A percentile compares a stretch with the other conserved stretches of the same genome.
These are phyloP conservation scores for Apodemus agrarius DNA, from an alignment of 2,797 vertebrate genomes.

Conservation along the genomic window DNA sequence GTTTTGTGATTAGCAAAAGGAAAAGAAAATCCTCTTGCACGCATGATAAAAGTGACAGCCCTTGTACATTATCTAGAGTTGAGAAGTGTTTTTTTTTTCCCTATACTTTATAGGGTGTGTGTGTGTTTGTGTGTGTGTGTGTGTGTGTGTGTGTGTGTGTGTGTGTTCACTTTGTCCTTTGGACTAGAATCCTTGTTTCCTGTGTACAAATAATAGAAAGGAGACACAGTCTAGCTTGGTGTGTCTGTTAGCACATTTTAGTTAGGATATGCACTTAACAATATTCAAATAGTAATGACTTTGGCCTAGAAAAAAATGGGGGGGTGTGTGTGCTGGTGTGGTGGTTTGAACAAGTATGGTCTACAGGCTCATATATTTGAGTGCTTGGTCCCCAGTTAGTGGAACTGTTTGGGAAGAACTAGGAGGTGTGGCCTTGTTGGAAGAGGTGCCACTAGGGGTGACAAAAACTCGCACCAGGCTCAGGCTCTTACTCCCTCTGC, in stretches of 20 bases:
- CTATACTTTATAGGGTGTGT: not conserved
- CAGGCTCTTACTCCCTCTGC: not conserved
- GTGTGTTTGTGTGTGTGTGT: not conserved
- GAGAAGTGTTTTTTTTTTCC: not conserved
- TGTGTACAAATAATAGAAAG: not conserved
- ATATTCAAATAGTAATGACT: not conserved
- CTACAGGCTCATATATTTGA: not conserved
- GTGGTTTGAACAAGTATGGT: not conserved
- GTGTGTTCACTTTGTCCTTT: not conserved
- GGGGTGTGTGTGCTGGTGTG: not conserved
- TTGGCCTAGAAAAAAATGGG: not conserved
- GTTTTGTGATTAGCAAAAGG: conserved; percentile 30
- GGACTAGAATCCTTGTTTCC: not conserved
- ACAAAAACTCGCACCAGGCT: too few relatives aligned
- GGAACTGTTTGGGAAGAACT: not conserved
- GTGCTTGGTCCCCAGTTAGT: not conserved
- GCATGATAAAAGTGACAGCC: not conserved
- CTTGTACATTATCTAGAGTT: not conserved
- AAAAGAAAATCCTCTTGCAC: not conserved
- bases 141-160: not conserved
- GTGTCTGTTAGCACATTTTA: conserved; percentile 10
- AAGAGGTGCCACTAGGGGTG: not conserved
- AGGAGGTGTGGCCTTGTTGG: too few relatives aligned
- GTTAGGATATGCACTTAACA: not conserved
- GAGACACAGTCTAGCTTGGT: not conserved